These are phyloP conservation scores for Channa maculata DNA, from an alignment of 2,113 vertebrate species.

Conservation along the genomic window DNA sequence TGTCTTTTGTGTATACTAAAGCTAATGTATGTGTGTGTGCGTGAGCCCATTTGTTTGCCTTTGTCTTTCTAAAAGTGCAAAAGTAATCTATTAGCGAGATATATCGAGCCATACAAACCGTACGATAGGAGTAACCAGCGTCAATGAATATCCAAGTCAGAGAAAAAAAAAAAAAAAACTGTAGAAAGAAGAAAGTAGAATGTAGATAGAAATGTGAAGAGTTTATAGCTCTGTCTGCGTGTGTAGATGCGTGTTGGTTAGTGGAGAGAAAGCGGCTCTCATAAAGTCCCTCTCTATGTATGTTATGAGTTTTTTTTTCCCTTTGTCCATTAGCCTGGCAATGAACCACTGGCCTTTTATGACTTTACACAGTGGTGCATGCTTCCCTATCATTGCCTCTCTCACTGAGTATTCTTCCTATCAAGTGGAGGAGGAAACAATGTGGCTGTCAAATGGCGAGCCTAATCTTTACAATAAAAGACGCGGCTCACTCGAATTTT, in stretches of 20 bases:
- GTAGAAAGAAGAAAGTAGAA: neutral
- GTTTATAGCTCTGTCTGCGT: neutral
- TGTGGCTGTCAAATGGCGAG: constrained; percentile 13
- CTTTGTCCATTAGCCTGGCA: constrained; percentile 64
- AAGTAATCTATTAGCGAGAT: neutral
- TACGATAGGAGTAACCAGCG: neutral
- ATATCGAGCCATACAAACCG: neutral
- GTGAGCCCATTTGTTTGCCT: neutral
- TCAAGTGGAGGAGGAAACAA: neutral
- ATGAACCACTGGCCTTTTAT: constrained; percentile 65
- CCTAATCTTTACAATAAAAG: neutral
- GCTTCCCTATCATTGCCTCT: constrained; percentile 15
- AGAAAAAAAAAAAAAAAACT: neutral
- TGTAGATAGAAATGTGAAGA: neutral
- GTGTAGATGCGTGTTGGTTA: neutral
- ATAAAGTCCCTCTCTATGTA: constrained; percentile 49
- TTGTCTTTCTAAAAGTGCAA: neutral
- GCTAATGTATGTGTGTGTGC: constrained; percentile 6
- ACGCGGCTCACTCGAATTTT: neutral
- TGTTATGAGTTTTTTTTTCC: constrained; percentile 53
- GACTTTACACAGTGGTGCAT: constrained; percentile 35
- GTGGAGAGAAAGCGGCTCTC: constrained; percentile 22
- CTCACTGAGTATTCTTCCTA: neutral
- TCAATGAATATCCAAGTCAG: neutral
- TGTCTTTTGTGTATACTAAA: constrained; percentile 14